Percentiles rank a stretch among this genome's conserved stretches.
phyloP scores from a whole-genome alignment of 2,113 vertebrate species.

The Potamarius usumacintae region DNA sequence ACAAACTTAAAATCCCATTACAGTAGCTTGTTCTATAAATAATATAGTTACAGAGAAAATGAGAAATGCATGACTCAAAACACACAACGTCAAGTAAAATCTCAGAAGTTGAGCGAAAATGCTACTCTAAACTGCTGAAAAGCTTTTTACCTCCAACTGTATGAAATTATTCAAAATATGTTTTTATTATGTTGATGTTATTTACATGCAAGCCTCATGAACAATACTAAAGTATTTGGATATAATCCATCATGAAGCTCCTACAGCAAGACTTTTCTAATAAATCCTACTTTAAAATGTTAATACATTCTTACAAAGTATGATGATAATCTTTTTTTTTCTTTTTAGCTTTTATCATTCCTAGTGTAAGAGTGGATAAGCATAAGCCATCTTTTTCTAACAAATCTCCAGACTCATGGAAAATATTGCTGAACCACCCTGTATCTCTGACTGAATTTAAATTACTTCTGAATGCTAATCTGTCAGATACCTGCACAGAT shows the following conservation, averaged over 20 bases:
- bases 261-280: neutral
- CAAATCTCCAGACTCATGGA: slow-evolving; percentile 9
- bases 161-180: neutral
- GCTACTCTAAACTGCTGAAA: neutral
- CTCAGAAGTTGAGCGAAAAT: neutral
- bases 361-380: slow-evolving; percentile 8
- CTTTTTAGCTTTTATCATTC: neutral
- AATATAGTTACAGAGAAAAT: neutral
- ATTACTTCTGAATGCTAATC: slow-evolving; percentile 17
- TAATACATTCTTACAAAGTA: neutral
- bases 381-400: neutral
- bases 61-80: neutral
- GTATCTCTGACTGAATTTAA: slow-evolving; percentile 17
- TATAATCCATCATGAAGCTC: neutral
- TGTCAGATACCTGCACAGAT: slow-evolving; percentile 20
- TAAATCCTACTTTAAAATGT: slow-evolving; percentile 10
- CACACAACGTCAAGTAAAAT: neutral
- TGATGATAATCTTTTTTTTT: neutral
- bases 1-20: neutral
- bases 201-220: neutral
- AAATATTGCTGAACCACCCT: slow-evolving; percentile 10
- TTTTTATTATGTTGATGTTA: neutral
- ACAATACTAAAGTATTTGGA: too few relatives aligned
- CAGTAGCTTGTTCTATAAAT: neutral
- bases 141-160: neutral